Conservation (phyloP, 2,888 invertebrate species). For the Synergus japonicus region DNA sequence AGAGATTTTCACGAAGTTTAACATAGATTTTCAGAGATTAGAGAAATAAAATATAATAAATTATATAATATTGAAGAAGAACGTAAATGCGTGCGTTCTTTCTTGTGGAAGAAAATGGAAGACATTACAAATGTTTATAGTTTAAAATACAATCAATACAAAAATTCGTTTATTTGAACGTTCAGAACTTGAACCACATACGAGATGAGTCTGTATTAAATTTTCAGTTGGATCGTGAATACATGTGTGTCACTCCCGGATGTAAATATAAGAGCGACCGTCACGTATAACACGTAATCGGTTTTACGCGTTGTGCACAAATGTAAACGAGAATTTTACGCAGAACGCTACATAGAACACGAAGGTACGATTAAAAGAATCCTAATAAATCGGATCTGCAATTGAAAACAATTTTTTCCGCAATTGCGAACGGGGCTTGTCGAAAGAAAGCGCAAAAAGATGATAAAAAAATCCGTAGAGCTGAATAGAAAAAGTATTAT, state of each 20-base stretch:
- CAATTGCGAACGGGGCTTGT: background rate
- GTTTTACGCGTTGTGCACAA: conserved; percentile 50
- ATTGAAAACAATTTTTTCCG: conserved; percentile 32
- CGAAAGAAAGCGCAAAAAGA: conserved; percentile 9
- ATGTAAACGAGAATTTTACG: conserved; percentile 51
- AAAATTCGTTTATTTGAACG: no score
- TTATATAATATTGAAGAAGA: no score
- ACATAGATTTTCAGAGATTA: no score
- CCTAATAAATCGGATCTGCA: conserved; percentile 39
- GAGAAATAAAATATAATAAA: no score
- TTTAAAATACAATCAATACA: no score
- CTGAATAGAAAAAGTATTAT: background rate
- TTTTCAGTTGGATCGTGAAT: background rate
- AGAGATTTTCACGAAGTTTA: no score
- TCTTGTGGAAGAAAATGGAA: no score
- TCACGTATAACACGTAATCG: conserved; percentile 43
- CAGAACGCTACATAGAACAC: conserved; percentile 46
- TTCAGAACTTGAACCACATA: no score
- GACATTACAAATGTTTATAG: no score
- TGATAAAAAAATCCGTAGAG: background rate
- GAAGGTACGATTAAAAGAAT: conserved; percentile 38
- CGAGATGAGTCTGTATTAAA: background rate
- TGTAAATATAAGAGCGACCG: conserved; percentile 34
- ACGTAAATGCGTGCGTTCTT: no score
- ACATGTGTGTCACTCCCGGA: background rate